These are phyloP conservation scores for Drosophila orena DNA, from an alignment of 1,140 invertebrate species.

Conservation along the genomic window DNA sequence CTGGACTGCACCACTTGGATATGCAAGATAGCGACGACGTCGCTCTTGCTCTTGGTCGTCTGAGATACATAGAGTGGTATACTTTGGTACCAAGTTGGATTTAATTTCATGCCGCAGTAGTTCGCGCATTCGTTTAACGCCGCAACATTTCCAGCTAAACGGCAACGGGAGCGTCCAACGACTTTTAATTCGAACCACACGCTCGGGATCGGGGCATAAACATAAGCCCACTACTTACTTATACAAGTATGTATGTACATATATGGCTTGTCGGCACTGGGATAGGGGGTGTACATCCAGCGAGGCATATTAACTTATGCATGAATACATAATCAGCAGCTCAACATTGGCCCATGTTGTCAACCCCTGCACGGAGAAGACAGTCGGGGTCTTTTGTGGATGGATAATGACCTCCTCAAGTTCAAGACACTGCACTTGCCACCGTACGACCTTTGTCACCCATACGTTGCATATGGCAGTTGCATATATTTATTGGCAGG, in stretches of 20 bases:
- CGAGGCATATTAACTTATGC: constrained; percentile 6
- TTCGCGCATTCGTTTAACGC: constrained; percentile 78
- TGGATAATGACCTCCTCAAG: constrained; percentile 59
- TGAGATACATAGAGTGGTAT: background rate
- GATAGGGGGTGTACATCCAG: background rate
- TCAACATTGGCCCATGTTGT: constrained; percentile 62
- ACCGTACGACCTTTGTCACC: constrained; percentile 53
- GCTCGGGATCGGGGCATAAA: constrained; percentile 24
- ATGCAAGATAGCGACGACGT: constrained; percentile 70
- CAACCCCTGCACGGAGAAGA: constrained; percentile 44
- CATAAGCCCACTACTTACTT: constrained; percentile 6
- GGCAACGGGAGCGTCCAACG: constrained; percentile 38
- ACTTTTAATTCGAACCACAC: constrained; percentile 66
- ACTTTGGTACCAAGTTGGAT: constrained; percentile 69
- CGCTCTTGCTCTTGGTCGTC: background rate
- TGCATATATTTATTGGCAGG: constrained; percentile 30
- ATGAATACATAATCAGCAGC: constrained; percentile 76
- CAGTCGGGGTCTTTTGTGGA: constrained; percentile 17
- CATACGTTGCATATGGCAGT: constrained; percentile 32
- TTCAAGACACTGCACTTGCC: constrained; percentile 36
- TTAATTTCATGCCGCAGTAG: constrained; percentile 84
- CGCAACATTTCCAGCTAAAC: constrained; percentile 80
- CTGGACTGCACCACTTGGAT: constrained; percentile 66
- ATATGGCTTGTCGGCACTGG: too few species aligned
- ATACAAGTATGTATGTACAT: too few species aligned